Percentiles rank a stretch among this genome's conserved stretches.
Conservation (phyloP, 2,797 vertebrate species). For the Clarias pachynema region DNA sequence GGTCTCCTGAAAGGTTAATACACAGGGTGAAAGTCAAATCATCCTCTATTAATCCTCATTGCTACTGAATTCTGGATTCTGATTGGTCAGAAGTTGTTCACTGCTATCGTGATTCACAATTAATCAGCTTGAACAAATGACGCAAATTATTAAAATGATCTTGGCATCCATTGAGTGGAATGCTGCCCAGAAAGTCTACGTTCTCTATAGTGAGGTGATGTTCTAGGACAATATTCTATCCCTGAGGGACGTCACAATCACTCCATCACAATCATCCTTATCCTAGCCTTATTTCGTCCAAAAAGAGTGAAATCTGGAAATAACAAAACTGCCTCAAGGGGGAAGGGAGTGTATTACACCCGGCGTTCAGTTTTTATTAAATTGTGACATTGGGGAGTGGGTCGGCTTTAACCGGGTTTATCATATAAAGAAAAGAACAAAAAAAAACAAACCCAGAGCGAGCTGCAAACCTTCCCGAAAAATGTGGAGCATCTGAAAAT, state of each 20-base stretch:
- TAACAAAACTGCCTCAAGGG: conserved; percentile 13
- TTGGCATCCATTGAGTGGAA: neutral
- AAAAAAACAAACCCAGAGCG: neutral
- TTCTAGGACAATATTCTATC: neutral
- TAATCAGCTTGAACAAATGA: neutral
- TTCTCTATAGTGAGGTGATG: neutral
- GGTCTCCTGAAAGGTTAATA: neutral
- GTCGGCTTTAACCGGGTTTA: conserved; percentile 10
- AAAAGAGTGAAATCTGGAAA: conserved; percentile 5
- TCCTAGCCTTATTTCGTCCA: conserved; percentile 9
- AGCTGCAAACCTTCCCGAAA: neutral
- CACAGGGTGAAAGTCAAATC: neutral
- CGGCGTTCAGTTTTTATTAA: neutral
- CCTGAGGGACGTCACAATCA: neutral
- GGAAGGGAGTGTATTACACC: neutral
- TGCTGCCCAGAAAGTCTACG: neutral
- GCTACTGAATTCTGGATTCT: neutral
- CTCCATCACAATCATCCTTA: too few relatives aligned
- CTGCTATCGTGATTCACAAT: too few relatives aligned
- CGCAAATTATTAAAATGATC: neutral
- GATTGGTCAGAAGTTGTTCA: neutral
- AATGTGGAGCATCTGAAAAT: conserved; percentile 32
- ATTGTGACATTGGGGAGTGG: neutral
- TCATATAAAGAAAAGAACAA: neutral
- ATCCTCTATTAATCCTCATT: neutral